Conservation (phyloP, 64 coral and sea anemone species). For the Dendronephthya gigantea region DNA sequence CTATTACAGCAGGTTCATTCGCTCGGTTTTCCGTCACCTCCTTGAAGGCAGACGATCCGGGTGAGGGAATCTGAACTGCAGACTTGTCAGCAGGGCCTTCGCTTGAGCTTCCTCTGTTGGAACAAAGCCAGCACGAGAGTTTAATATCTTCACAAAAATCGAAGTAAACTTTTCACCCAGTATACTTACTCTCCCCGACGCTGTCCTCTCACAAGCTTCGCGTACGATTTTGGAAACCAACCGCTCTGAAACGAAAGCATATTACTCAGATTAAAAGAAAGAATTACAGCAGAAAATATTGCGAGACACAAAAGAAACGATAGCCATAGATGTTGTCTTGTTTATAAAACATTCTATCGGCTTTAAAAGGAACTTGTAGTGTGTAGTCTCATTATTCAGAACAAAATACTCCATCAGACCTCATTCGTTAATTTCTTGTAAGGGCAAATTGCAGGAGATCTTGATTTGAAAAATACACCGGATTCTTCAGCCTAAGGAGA, state of each 20-base stretch:
- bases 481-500: no score
- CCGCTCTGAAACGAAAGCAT: constrained; percentile 4
- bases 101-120: background rate
- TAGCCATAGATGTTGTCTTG: no score
- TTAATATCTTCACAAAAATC: background rate
- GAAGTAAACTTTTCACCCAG: no score
- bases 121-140: background rate
- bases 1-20: background rate
- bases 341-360: no score
- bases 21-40: background rate
- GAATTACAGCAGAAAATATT: no score
- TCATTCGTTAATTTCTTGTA: no score
- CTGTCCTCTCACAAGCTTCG: constrained; percentile 44
- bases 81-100: background rate
- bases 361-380: no score
- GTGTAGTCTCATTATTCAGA: background rate
- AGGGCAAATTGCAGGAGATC: no score
- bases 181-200: background rate
- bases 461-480: no score
- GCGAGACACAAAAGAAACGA: no score
- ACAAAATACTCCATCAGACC: no score
- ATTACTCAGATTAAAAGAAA: background rate
- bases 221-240: constrained; percentile 96
- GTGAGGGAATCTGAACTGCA: background rate
- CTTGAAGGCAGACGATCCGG: background rate